A percentile compares a stretch with the other conserved stretches of the same genome.
These are phyloP conservation scores for Hoplostethus atlanticus DNA, from an alignment of 2,797 vertebrate species.

Conservation along the genomic window DNA sequence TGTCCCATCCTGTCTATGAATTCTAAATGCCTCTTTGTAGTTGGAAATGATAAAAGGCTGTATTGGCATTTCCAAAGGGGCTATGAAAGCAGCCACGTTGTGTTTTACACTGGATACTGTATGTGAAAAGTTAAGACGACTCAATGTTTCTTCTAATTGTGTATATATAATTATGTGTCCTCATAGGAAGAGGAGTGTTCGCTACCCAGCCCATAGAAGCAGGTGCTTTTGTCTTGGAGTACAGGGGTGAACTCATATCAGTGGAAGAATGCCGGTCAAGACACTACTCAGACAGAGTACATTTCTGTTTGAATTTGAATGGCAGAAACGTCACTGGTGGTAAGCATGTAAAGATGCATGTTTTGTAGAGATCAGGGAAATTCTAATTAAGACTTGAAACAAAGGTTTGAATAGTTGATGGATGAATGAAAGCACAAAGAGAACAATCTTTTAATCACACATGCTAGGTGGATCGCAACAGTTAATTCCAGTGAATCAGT, in stretches of 20 bases:
- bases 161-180: slow-evolving; percentile 7
- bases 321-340: slow-evolving; percentile 35
- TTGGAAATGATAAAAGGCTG: neutral
- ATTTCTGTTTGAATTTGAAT: slow-evolving; percentile 33
- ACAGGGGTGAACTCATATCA: neutral
- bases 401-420: too few species aligned
- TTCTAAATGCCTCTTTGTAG: neutral
- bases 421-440: too few species aligned
- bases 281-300: slow-evolving; percentile 21
- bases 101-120: neutral
- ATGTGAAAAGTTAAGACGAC: neutral
- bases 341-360: slow-evolving; percentile 9
- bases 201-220: slow-evolving; percentile 15
- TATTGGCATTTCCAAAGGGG: neutral
- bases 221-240: slow-evolving; percentile 31
- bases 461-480: too few species aligned
- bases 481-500: too few species aligned
- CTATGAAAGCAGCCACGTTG: neutral
- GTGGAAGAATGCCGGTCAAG: neutral
- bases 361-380: neutral
- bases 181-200: slow-evolving; percentile 41
- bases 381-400: neutral
- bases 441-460: too few species aligned
- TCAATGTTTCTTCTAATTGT: neutral
- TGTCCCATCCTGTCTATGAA: neutral